Conservation (phyloP, 2,888 invertebrate genomes). For the Sinelater perroti region DNA sequence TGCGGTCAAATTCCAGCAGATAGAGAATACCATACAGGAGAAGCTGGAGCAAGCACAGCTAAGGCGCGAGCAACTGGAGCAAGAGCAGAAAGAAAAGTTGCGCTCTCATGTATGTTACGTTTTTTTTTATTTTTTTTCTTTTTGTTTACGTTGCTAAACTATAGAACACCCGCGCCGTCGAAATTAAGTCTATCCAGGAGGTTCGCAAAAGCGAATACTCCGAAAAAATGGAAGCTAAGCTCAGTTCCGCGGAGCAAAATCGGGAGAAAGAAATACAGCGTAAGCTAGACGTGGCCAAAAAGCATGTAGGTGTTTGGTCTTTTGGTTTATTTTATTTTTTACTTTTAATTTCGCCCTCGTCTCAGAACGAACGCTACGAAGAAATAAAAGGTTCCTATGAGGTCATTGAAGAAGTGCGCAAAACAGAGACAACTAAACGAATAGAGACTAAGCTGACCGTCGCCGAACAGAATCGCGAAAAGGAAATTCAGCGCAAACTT, state of each 20-base stretch:
- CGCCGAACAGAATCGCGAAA: slow-evolving; percentile 84
- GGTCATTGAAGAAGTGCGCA: slow-evolving; percentile 53
- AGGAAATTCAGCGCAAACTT: slow-evolving; percentile 85
- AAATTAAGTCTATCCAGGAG: slow-evolving; percentile 63
- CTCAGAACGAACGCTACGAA: slow-evolving; percentile 54
- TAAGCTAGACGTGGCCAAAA: slow-evolving; percentile 84
- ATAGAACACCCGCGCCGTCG: slow-evolving; percentile 70
- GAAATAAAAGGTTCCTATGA: slow-evolving; percentile 55
- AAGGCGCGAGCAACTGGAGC: slow-evolving; percentile 77
- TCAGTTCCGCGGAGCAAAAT: slow-evolving; percentile 83
- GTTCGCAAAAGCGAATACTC: slow-evolving; percentile 59
- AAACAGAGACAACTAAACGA: slow-evolving; percentile 62
- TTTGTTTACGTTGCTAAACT: slow-evolving; percentile 39
- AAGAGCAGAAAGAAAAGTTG: slow-evolving; percentile 80
- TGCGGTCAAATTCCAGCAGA: slow-evolving; percentile 72
- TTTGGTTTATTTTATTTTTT: slow-evolving; percentile 26
- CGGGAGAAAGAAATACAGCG: slow-evolving; percentile 86
- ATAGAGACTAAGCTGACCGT: slow-evolving; percentile 76
- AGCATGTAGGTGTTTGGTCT: slow-evolving; percentile 69
- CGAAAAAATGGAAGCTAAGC: slow-evolving; percentile 71
- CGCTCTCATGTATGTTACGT: slow-evolving; percentile 75
- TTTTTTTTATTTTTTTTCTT: slow-evolving; percentile 28
- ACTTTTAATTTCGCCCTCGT: slow-evolving; percentile 21
- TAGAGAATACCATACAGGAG: slow-evolving; percentile 74
- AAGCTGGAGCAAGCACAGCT: slow-evolving; percentile 74